Evolutionary conservation across 2,888 invertebrate species (phyloP), one percentile per base, ranked within the genome.

Genomic region (Lepetodrilus schrolli): DNA sequence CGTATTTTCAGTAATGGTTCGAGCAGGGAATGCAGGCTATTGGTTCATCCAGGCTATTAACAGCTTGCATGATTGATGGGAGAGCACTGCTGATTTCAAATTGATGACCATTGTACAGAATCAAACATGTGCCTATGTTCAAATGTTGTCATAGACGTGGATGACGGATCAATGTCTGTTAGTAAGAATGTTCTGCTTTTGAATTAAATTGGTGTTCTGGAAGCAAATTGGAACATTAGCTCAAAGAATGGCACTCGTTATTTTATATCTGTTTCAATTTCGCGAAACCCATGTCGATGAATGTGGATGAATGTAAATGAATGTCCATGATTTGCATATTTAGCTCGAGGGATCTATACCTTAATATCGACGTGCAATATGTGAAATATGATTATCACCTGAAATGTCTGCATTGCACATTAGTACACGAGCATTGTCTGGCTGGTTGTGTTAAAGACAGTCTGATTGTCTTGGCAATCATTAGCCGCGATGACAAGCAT

Each of bases 71-170:
- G 58, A 58, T 58, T 58, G 58, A 58, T 58, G 58, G 13, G 58
- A 7, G 26, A 43, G n/a, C n/a, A 8, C 48, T 48, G 20, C 20
- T 4, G 48, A 48, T 48, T 21, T 48, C 48, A 23, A 30, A 21
- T 30, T 30, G 26, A 58, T 58, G 58, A 58, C 58, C 26, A 34
- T 58, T 34, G 17, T 30, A 26, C 58, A 58, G 34, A 30, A 58
- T 58, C 58, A 58, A 58, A 58, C 58, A 58, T 58, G 58, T 58
- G 58, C 58, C 34, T n/a, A n/a, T 34, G 30, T 58, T 30, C 58
- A 30, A 58, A 58, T 58, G 30, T 34, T 58, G 7, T 30, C 26
- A 58, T 34, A 58, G 58, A 58, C 30, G 58, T 58, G 26, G 17
- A 58, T 58, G 26, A 26, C 26, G 13, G 30, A 58, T 58, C 58